Evolutionary conservation across 2,888 invertebrate species (phyloP).

Genomic region (Spicauda simplicius): DNA sequence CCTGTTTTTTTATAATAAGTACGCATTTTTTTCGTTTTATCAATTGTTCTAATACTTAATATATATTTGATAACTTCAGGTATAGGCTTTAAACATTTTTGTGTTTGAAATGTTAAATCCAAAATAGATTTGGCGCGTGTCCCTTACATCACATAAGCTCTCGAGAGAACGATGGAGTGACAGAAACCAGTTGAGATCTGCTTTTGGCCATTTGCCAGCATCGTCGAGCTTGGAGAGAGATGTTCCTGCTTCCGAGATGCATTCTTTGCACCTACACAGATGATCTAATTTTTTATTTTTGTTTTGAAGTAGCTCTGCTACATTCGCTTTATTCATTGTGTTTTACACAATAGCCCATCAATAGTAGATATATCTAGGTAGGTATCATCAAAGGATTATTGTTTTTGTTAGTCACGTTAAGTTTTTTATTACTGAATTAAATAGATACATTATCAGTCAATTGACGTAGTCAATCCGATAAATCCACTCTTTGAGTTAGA

Average conservation of each 20-base stretch:
- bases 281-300: slow-evolving; percentile 23
- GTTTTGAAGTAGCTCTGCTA: slow-evolving; percentile 4
- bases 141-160: slow-evolving; percentile 54
- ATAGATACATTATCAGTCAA: neutral
- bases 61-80: too few species aligned
- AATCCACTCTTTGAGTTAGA: neutral
- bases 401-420: neutral
- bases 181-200: slow-evolving; percentile 52
- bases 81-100: slow-evolving; percentile 35
- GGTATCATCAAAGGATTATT: slow-evolving; percentile 2
- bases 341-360: neutral
- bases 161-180: slow-evolving; percentile 49
- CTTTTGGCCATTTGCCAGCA: slow-evolving; percentile 66
- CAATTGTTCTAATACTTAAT: too few species aligned
- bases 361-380: neutral
- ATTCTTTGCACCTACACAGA: slow-evolving; percentile 56
- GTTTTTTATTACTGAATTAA: neutral
- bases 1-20: too few species aligned
- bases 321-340: slow-evolving; percentile 8
- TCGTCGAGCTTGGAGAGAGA: slow-evolving; percentile 51
- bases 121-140: slow-evolving; percentile 54
- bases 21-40: too few species aligned
- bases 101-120: slow-evolving; percentile 41
- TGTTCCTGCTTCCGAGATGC: slow-evolving; percentile 75
- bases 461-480: neutral